phyloP scores from a whole-genome alignment of 2,888 invertebrate species.

The Pandemis cinnamomeana region DNA sequence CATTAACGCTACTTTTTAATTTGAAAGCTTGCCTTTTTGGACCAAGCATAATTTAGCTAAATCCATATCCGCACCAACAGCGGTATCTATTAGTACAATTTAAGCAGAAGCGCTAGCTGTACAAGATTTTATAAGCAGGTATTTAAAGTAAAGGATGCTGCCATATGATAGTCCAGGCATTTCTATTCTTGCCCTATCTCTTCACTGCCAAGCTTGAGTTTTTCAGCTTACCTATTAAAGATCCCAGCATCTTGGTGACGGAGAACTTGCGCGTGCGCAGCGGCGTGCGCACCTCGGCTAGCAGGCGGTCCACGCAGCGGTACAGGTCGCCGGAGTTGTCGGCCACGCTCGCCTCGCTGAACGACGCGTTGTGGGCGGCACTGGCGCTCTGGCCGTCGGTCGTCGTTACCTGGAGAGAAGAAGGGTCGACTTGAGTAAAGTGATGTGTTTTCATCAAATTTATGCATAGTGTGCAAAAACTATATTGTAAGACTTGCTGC shows the following conservation, averaged over 20 bases:
- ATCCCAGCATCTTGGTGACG: slow-evolving; percentile 92
- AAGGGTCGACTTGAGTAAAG: background rate
- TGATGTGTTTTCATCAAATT: background rate
- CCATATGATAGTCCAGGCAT: background rate
- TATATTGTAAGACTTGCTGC: no score
- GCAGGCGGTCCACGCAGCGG: slow-evolving; percentile 88
- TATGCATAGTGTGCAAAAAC: no score
- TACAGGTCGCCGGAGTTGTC: slow-evolving; percentile 90
- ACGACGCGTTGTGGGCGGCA: slow-evolving; percentile 88
- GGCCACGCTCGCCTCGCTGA: slow-evolving; percentile 92
- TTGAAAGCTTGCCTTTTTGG: background rate
- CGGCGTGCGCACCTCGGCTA: slow-evolving; percentile 87
- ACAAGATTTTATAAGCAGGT: background rate
- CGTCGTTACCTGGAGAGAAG: slow-evolving; percentile 85
- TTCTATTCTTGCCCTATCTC: background rate
- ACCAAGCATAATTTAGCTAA: no score
- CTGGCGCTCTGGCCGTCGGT: slow-evolving; percentile 88
- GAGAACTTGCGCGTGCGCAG: slow-evolving; percentile 89
- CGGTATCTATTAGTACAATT: background rate
- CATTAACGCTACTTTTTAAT: background rate
- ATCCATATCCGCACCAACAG: background rate
- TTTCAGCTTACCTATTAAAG: slow-evolving; percentile 84
- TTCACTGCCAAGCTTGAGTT: background rate
- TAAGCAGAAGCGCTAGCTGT: background rate
- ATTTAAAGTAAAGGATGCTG: background rate